Base-by-base conservation (phyloP, 2,888 invertebrate species). In the Pachycephus smyrnensis region DNA sequence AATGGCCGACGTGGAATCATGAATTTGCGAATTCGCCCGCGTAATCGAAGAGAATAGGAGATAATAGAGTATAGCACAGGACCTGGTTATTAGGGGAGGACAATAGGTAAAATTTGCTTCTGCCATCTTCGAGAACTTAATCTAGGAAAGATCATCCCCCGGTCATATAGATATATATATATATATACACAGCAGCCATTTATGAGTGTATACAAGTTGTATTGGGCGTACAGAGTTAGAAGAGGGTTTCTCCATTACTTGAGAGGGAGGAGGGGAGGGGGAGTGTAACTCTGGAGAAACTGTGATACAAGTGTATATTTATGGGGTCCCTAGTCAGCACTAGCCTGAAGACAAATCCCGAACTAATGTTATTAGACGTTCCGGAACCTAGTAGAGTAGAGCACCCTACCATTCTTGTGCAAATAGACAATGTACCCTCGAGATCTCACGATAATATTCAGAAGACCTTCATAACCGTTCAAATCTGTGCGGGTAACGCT, bases 291-390 rank as follows among this genome's bases (percentile, higher is more conserved):
- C 71, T 31, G 12, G 71, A 31, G 83, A 81, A 83, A 84, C 80
- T 81, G 81, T 80, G 84, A 86, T 86, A 84, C 85, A 78, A 78
- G 75, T 81, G 81, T 78, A 86, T 87, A 86, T 87, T 86, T 86
- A 87, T 85, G 84, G 85, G 81, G 76, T 76, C 78, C 74, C 76
- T 75, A 36, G 71, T 68, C 73, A 82, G 79, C 79, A 36, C 30
- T 78, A 78, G 78, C 83, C 84, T 68, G 79, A 82, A 86, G 86
- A 86, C 86, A 86, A 85, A 86, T 86, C 86, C 82, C 81, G 77
- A 82, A 82, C 81, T 86, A 85, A 86, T 84, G 84, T 86, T 80
- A 84, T 86, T 86, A 86, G 86, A 80, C 76, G 83, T 81, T 86
- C 83, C 84, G 84, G 85, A 86, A 80, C 71, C 31, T 36, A 1